A percentile compares a stretch with the other conserved stretches of the same genome.
Evolutionary conservation across 2,888 invertebrate species (phyloP).

Genomic region (Andrena bucephala): DNA sequence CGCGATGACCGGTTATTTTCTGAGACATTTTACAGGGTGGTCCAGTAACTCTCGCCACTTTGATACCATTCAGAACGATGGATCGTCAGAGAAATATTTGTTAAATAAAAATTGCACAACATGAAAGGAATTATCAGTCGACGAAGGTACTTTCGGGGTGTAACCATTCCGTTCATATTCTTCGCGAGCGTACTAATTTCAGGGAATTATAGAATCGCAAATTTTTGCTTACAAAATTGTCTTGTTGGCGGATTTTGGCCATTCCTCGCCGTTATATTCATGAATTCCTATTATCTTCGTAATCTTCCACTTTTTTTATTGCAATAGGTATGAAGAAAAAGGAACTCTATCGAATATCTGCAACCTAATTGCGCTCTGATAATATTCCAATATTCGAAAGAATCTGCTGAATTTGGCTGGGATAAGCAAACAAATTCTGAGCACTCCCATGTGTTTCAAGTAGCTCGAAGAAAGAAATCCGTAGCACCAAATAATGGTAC

Average conservation of each 20-base stretch:
- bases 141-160: background rate
- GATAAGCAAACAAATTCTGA: background rate
- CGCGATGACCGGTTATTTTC: conserved; percentile 7
- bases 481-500: background rate
- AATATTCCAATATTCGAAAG: background rate
- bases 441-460: background rate
- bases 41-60: background rate
- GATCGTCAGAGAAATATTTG: background rate
- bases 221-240: background rate
- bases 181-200: background rate
- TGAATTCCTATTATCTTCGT: background rate
- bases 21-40: conserved; percentile 20
- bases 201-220: no score
- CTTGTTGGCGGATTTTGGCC: background rate
- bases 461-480: background rate
- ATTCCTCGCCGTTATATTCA: no score
- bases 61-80: background rate
- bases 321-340: background rate
- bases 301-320: background rate
- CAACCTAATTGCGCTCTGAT: background rate
- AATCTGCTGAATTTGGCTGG: background rate
- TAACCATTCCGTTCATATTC: background rate
- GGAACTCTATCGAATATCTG: background rate
- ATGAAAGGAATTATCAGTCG: background rate
- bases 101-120: background rate